phyloP scores from a whole-genome alignment of 1,140 invertebrate species.

The Saccostrea glomerata region DNA sequence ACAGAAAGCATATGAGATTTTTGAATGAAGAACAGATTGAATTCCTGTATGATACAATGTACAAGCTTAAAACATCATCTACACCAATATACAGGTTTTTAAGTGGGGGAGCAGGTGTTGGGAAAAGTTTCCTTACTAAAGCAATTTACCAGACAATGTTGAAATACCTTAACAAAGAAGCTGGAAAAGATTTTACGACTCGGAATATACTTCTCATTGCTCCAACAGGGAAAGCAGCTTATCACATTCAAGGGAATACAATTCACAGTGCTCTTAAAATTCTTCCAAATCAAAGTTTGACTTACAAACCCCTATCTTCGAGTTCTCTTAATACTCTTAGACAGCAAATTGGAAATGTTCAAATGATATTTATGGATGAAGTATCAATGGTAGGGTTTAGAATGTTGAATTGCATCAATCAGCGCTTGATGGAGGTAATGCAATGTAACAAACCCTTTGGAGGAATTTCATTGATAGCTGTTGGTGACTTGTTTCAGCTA shows the following conservation, averaged over 20 bases:
- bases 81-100: conserved; percentile 47
- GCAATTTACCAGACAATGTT: conserved; percentile 51
- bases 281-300: conserved; percentile 3
- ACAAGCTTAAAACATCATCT: conserved; percentile 41
- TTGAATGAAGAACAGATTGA: conserved; percentile 47
- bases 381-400: conserved; percentile 59
- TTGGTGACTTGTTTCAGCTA: conserved; percentile 58
- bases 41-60: conserved; percentile 48
- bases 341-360: conserved; percentile 32
- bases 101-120: conserved; percentile 62
- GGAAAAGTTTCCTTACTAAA: conserved; percentile 58
- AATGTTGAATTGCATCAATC: conserved; percentile 53
- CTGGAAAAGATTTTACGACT: conserved; percentile 44
- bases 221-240: conserved; percentile 57
- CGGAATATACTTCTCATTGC: conserved; percentile 49
- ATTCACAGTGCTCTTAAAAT: conserved; percentile 43
- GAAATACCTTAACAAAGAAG: conserved; percentile 23
- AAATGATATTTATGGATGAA: conserved; percentile 59
- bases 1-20: conserved; percentile 11
- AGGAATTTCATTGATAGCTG: conserved; percentile 55
- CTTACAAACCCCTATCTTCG: neutral
- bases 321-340: conserved; percentile 47
- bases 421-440: conserved; percentile 49
- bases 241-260: conserved; percentile 44
- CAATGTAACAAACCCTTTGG: conserved; percentile 52